These are phyloP conservation scores for Eupeodes corollae DNA, from an alignment of 1,140 invertebrate genomes.

Conservation along the genomic window DNA sequence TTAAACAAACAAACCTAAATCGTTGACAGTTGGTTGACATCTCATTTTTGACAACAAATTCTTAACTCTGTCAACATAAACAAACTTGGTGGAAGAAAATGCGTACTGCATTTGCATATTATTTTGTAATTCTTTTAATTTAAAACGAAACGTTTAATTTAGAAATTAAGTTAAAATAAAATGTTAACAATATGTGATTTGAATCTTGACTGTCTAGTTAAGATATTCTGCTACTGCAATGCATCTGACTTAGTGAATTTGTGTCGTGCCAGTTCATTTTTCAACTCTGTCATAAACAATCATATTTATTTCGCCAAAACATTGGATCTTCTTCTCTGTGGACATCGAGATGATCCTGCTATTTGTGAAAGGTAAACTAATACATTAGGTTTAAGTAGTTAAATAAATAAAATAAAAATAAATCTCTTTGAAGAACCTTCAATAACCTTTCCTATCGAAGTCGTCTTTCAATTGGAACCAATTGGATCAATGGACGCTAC, in stretches of 20 bases:
- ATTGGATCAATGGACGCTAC: slow-evolving; percentile 27
- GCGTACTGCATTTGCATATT: slow-evolving; percentile 15
- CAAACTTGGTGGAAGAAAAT: too few species aligned
- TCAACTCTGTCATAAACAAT: slow-evolving; percentile 17
- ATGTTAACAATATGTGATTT: slow-evolving; percentile 14
- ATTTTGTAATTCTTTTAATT: too few species aligned
- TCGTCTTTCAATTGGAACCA: slow-evolving; percentile 19
- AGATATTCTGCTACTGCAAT: slow-evolving; percentile 19
- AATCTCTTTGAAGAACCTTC: slow-evolving; percentile 11
- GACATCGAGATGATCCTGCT: slow-evolving; percentile 16
- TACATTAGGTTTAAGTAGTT: too few species aligned
- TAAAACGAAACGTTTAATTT: too few species aligned
- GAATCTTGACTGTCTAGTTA: slow-evolving; percentile 22
- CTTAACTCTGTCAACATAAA: too few species aligned
- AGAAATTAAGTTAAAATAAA: not conserved
- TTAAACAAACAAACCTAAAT: too few species aligned
- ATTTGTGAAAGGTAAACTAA: slow-evolving; percentile 18
- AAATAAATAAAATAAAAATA: not conserved
- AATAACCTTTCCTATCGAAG: slow-evolving; percentile 15
- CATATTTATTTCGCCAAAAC: slow-evolving; percentile 17
- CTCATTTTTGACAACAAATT: too few species aligned
- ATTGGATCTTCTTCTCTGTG: slow-evolving; percentile 23
- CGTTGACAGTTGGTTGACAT: too few species aligned
- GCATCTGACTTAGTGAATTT: slow-evolving; percentile 20
- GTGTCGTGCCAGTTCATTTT: slow-evolving; percentile 9